Evolutionary conservation across 2,113 vertebrate species (phyloP), one percentile per base, ranked within the genome.

Genomic region (Tragelaphus imberbis): DNA sequence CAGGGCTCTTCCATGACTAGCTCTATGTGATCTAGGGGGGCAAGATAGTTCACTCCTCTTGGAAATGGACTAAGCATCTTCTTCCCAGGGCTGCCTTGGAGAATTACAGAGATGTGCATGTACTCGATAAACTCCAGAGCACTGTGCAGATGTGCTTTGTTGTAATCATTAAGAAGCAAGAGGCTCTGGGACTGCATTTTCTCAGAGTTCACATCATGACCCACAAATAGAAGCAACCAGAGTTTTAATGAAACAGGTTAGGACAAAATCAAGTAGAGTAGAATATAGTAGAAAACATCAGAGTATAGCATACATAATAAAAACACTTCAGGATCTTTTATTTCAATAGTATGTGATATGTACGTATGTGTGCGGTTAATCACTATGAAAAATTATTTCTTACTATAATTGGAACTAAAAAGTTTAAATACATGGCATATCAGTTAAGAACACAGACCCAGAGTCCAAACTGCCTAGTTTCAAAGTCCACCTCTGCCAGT

Each of bases 381-480:
- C 61, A 85, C 68, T 94, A 19, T 36, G 47, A 19, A 80, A 94
- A 98, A 89, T 77, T 59, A 77, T 90, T 95, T 84, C 40, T 90
- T 96, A 88, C 36, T 82, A 59, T 28, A 55, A 21, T 30, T 82
- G 36, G 51, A 89, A 44, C 19, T 30, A 55, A 94, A 90, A 85
- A 81, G 23, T 92, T 49, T 68, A 85, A 88, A 90, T 89, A 77
- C 5, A 7, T 44, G n/a, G 12, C 56, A 13, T 82, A 65, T 79
- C 47, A 81, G 47, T 84, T 95, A 79, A 89, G 85, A 87, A 53
- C 30, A 96, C 47, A 96, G 79, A 56, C 49, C 19, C 27, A 68
- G 85, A 82, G 95, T 92, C 93, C 85, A 96, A 94, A 94, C 23
- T 90, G 28, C 33, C 47, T 84, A 14, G 15, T 84, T 92, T 92